phyloP scores from a whole-genome alignment of 1,140 invertebrate species.

The Steinernema feltiae region DNA sequence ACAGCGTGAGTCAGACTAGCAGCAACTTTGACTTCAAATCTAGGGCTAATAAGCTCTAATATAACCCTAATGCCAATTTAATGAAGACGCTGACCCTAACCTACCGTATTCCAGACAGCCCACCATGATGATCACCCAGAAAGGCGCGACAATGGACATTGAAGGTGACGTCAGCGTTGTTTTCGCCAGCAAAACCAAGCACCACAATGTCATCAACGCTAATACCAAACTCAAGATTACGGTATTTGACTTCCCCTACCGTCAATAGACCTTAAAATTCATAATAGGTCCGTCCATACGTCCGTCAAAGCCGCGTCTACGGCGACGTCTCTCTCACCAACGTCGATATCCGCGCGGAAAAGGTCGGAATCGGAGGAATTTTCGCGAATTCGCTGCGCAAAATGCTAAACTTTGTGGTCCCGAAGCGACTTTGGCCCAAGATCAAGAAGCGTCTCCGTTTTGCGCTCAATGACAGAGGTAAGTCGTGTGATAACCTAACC shows the following conservation, averaged over 20 bases:
- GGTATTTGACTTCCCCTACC: constrained; percentile 12
- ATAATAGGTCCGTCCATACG: constrained; percentile 38
- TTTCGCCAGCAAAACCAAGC: constrained; percentile 26
- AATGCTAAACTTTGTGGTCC: constrained; percentile 32
- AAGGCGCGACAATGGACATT: constrained; percentile 27
- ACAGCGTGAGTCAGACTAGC: constrained; percentile 18
- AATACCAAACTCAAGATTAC: constrained; percentile 35
- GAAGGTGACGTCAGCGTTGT: constrained; percentile 29
- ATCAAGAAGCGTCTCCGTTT: constrained; percentile 38
- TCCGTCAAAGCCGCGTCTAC: constrained; percentile 32
- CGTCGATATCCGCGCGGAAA: constrained; percentile 36
- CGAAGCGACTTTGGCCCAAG: constrained; percentile 35
- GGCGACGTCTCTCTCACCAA: constrained; percentile 40
- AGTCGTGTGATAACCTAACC: background rate
- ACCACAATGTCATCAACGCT: constrained; percentile 25
- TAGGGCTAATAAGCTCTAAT: too few species aligned
- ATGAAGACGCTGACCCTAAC: too few species aligned
- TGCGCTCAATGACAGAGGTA: constrained; percentile 33
- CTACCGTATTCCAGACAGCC: constrained; percentile 32
- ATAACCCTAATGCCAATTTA: too few species aligned
- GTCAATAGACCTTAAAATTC: constrained; percentile 12
- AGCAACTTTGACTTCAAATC: too few species aligned
- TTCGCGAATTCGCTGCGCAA: constrained; percentile 34
- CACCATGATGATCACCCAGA: constrained; percentile 22
- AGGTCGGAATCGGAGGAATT: constrained; percentile 34